Base-by-base conservation (phyloP, 2,797 vertebrate species). In the Labeo calbasu region DNA sequence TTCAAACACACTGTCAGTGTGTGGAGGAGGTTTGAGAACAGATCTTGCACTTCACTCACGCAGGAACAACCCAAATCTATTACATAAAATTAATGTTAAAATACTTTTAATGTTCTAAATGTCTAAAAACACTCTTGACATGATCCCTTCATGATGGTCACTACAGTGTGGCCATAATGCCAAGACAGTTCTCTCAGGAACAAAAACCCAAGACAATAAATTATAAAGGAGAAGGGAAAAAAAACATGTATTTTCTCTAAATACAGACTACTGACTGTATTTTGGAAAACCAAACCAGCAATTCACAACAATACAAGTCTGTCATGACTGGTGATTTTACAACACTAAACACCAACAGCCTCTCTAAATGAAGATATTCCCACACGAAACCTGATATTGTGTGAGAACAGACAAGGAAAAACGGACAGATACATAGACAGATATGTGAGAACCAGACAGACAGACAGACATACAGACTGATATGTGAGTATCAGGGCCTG, bases 401-500 rank as follows among this genome's bases (percentile, higher is more conserved):
- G 19, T 32, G 50, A n/a, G 28, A 9, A 36, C 8, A 55, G 3
- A 75, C 2, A 23, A 1, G 28, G 1, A 70, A 1, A 55, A 14
- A 50, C 0, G 10, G 36, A 48, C 11, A 36, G 32, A 36, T 36
- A 77, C 4, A 46, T 0, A 66, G 23, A 65, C n/a, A 53, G 12
- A 8, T 1, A 36, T 2, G 36, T 21, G 50, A 53, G 71, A 75
- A 21, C 1, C 25, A 36, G 17, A 55, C 50, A 53, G 48, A 55
- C 50, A 53, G 48, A 55, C 72, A 55, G 32, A 36, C 32, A 36
- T 36, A 36, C 32, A 36, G 32, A 36, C 23, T 32, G 48, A 80
- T 63, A 21, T 63, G 75, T 1, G 51, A 71, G 43, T 14, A 51
- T 14, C 72, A 69, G 69, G 77, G 63, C 82, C 82, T 84, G 82